These are phyloP conservation scores for Eristalinus sepulchralis DNA, from an alignment of 2,888 invertebrate species.

Conservation along the genomic window DNA sequence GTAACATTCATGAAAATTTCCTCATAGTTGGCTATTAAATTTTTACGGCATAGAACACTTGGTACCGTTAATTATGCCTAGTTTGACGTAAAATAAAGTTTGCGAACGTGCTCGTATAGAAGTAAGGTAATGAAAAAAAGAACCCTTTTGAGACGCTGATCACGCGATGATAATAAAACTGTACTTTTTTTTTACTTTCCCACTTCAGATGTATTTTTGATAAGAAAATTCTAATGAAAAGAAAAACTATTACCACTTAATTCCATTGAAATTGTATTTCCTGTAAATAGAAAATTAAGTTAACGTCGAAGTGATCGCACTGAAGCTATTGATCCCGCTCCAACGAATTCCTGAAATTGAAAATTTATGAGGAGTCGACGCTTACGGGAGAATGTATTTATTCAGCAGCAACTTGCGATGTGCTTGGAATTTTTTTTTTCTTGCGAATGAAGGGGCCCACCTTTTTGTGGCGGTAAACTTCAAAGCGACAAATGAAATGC, in stretches of 20 bases:
- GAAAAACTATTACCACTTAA: background rate
- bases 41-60: background rate
- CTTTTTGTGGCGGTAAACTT: too few species aligned
- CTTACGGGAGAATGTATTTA: too few species aligned
- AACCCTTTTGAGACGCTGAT: background rate
- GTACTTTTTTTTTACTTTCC: background rate
- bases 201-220: background rate
- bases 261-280: background rate
- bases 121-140: background rate
- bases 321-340: too few species aligned
- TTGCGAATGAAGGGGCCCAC: too few species aligned
- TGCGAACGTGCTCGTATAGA: background rate
- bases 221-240: background rate
- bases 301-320: too few species aligned
- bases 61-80: background rate
- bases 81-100: background rate
- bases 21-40: background rate
- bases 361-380: too few species aligned
- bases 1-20: background rate
- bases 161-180: background rate
- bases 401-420: too few species aligned
- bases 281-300: too few species aligned
- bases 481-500: too few species aligned
- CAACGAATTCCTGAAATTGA: too few species aligned
- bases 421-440: too few species aligned